phyloP scores from a whole-genome alignment of 2,888 invertebrate genomes.

The Nematopogon swammerdamellus region DNA sequence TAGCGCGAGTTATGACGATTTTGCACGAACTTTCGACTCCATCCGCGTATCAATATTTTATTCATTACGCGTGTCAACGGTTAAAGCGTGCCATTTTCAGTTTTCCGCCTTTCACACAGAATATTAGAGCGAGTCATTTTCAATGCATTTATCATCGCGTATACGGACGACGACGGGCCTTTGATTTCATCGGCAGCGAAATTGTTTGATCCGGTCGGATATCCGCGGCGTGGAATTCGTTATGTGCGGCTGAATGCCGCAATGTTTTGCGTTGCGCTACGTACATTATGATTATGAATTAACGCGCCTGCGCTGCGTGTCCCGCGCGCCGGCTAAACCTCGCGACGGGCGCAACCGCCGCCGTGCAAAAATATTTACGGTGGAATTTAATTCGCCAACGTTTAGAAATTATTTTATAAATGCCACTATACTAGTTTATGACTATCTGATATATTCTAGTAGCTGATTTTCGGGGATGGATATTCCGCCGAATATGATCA shows the following conservation, averaged over 20 bases:
- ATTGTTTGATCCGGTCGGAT: not conserved
- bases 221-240: not conserved
- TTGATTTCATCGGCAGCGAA: not conserved
- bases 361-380: constrained; percentile 1
- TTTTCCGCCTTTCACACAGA: not conserved
- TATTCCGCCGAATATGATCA: too few relatives aligned
- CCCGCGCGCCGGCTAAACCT: too few relatives aligned
- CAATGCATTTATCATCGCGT: not conserved
- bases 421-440: too few relatives aligned
- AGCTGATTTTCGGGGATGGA: too few relatives aligned
- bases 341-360: too few relatives aligned
- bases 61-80: not conserved
- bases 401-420: constrained; percentile 1
- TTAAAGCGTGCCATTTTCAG: not conserved
- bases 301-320: too few relatives aligned
- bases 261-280: not conserved
- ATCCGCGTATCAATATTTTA: not conserved
- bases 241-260: not conserved
- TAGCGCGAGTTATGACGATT: too few relatives aligned
- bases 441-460: too few relatives aligned
- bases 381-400: constrained; percentile 3
- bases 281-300: too few relatives aligned
- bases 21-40: not conserved
- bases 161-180: too few relatives aligned
- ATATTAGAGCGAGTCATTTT: not conserved